Evolutionary conservation across 64 coral and sea anemone genomes (phyloP).

Genomic region (Trachythela sp.): DNA sequence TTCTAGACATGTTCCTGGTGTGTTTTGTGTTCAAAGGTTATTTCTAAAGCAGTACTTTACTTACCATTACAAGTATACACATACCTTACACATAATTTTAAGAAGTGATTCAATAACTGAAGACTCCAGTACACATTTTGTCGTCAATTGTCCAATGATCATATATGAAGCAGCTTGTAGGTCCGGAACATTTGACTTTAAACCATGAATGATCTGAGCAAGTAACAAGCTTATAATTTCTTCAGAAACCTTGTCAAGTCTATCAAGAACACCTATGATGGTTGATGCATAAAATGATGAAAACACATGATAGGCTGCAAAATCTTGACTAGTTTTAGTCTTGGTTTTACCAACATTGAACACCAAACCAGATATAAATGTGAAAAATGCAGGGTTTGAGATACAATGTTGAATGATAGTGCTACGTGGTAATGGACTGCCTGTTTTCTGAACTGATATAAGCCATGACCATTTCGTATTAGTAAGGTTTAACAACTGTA

Average conservation of each 20-base stretch:
- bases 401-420: constrained; percentile 76
- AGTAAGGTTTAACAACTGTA: constrained; percentile 62
- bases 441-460: constrained; percentile 63
- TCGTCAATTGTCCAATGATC: constrained; percentile 85
- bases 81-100: constrained; percentile 80
- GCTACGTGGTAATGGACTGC: constrained; percentile 62
- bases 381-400: constrained; percentile 61
- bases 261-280: constrained; percentile 69
- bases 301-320: constrained; percentile 53
- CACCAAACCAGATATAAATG: constrained; percentile 68
- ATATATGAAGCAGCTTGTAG: constrained; percentile 76
- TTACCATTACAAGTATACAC: too few relatives aligned
- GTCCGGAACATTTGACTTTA: constrained; percentile 65
- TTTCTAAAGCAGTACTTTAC: too few relatives aligned
- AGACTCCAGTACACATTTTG: constrained; percentile 67
- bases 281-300: constrained; percentile 91
- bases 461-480: constrained; percentile 81
- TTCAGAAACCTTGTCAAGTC: constrained; percentile 64
- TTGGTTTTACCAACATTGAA: not conserved
- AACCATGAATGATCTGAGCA: constrained; percentile 60
- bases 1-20: too few relatives aligned
- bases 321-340: too few relatives aligned
- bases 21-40: too few relatives aligned
- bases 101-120: constrained; percentile 58
- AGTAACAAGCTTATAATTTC: constrained; percentile 62